A percentile compares a stretch with the other conserved stretches of the same genome.
phyloP scores from a whole-genome alignment of 2,113 vertebrate genomes.

The Cottus gobio region DNA sequence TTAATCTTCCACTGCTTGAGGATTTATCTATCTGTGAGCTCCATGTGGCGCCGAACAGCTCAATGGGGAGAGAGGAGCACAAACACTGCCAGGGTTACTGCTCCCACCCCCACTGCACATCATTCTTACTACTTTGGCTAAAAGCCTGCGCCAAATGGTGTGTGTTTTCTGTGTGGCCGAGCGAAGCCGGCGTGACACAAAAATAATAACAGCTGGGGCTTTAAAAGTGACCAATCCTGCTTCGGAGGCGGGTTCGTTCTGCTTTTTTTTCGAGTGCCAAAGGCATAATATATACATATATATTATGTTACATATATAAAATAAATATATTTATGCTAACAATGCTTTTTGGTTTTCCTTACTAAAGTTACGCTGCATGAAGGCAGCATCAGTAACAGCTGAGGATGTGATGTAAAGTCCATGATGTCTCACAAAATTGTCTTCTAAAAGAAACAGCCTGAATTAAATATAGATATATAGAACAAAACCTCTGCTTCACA shows the following conservation, averaged over 20 bases:
- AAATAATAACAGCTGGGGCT: conserved; percentile 48
- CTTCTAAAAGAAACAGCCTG: too few relatives aligned
- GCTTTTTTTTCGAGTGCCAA: conserved; percentile 28
- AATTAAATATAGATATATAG: neutral
- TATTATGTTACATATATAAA: too few relatives aligned
- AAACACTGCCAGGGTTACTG: conserved; percentile 57
- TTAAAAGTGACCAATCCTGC: conserved; percentile 52
- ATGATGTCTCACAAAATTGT: too few relatives aligned
- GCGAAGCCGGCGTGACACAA: conserved; percentile 41
- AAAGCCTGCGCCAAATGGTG: conserved; percentile 58
- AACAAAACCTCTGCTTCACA: conserved; percentile 47
- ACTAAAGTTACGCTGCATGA: too few relatives aligned
- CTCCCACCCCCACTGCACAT: conserved; percentile 60
- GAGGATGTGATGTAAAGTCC: too few relatives aligned
- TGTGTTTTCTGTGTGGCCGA: conserved; percentile 22
- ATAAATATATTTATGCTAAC: too few relatives aligned
- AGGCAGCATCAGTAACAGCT: too few relatives aligned
- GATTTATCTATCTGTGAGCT: conserved; percentile 66
- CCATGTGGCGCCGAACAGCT: conserved; percentile 59
- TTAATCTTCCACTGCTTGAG: conserved; percentile 51
- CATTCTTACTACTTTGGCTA: conserved; percentile 66
- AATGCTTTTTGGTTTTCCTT: too few relatives aligned
- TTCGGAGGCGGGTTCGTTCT: conserved; percentile 7
- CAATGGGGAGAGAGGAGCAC: conserved; percentile 50
- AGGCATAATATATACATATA: too few relatives aligned